Evolutionary conservation across 2,113 vertebrate genomes (phyloP).

Genomic region (Spheniscus mendiculus): DNA sequence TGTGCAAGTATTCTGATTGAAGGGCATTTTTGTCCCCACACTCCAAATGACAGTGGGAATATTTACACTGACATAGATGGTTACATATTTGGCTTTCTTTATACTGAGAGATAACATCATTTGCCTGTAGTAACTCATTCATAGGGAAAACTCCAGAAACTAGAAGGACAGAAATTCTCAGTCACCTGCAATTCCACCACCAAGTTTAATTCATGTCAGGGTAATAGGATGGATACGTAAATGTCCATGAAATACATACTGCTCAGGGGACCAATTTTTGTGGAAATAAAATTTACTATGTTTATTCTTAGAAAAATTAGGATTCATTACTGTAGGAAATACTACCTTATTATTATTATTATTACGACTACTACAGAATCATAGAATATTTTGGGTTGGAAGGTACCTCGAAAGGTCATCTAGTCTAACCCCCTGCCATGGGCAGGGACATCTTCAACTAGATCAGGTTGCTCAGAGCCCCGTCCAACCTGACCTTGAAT

Average conservation of each 20-base stretch:
- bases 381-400: no score
- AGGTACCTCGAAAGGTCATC: no score
- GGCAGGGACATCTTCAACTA: no score
- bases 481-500: no score
- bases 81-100: background rate
- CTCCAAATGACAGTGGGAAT: background rate
- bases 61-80: background rate
- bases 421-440: no score
- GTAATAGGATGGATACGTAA: background rate
- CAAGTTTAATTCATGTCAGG: background rate
- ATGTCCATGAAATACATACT: background rate
- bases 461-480: no score
- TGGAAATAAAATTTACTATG: background rate
- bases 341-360: background rate
- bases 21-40: background rate
- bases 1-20: background rate
- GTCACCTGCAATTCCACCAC: background rate
- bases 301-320: background rate
- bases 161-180: background rate
- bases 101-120: background rate
- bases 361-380: background rate
- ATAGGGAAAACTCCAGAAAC: background rate
- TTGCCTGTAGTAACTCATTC: background rate
- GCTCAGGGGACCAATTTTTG: background rate
- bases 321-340: background rate